phyloP scores from a whole-genome alignment of 2,797 vertebrate genomes.

The Eulemur mongoz region DNA sequence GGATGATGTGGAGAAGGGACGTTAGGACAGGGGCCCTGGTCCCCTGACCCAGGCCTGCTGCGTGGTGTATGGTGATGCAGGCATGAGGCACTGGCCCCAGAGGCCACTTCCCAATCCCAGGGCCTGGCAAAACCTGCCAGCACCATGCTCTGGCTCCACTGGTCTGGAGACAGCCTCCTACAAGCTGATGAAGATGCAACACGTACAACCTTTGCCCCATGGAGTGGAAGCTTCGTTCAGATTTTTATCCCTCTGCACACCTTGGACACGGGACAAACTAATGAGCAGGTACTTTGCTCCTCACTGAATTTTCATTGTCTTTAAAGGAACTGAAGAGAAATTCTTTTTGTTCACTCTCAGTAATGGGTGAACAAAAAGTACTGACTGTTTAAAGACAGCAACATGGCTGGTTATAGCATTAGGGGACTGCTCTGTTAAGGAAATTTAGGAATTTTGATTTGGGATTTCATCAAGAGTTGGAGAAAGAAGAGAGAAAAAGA shows the following conservation, averaged over 20 bases:
- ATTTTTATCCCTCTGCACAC: not conserved
- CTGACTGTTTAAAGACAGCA: not conserved
- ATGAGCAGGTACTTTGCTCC: not conserved
- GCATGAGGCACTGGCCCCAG: not conserved
- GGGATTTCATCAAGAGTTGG: not conserved
- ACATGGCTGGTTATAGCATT: too few species aligned
- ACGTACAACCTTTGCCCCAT: not conserved
- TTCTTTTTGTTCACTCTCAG: not conserved
- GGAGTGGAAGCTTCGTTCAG: not conserved
- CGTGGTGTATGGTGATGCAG: not conserved
- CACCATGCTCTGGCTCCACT: not conserved
- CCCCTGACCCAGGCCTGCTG: not conserved
- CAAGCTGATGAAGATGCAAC: not conserved
- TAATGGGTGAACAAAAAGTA: not conserved
- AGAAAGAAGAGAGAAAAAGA: not conserved
- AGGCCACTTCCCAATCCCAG: not conserved
- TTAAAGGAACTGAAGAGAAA: not conserved
- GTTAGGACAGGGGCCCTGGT: accelerated
- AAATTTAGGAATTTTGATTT: not conserved
- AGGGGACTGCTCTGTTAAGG: not conserved
- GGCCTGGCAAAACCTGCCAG: not conserved
- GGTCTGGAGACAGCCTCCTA: not conserved
- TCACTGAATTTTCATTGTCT: not conserved
- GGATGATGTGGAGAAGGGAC: not conserved
- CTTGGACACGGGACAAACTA: not conserved